Evolutionary conservation across 2,797 vertebrate genomes (phyloP), one percentile per base, ranked within the genome.

Genomic region (Odontamblyopus lacepedii): DNA sequence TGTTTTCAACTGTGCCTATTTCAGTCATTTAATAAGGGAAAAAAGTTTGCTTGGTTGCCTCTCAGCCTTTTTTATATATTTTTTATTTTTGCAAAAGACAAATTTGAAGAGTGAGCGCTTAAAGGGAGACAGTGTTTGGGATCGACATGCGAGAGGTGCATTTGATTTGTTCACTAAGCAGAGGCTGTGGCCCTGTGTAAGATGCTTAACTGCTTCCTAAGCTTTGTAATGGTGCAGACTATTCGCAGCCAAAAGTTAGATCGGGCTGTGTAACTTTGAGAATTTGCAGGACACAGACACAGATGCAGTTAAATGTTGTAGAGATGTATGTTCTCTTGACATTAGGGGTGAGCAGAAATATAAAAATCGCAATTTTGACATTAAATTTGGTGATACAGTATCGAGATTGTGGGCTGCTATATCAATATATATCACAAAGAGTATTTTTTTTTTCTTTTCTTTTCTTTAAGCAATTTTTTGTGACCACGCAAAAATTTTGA

Each of bases 151-250:
- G 23, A 61, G 41, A 62, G 57, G 32, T 72, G 53, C 55, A 59
- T 72, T 74, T 75, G 44, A 82, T 74, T 69, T 63, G 75, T 61
- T 78, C 29, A 38, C 57, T 78, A 72, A 80, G 76, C 69, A 56
- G 71, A 83, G 79, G 74, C 80, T 74, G 71, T 61, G 68, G 72
- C 81, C 76, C 82, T 27, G 29, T 81, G 85, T 87, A 78, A 75
- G 82, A 87, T 71, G 53, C 65, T 74, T 79, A 82, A 83, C 80
- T 81, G 44, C 80, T 89, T 83, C 78, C 79, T 82, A 85, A 89
- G 75, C 55, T 63, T 50, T 82, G 78, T 87, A 81, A 87, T 77
- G 83, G 79, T 60, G 73, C 66, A 76, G 69, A 51, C 70, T 78
- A 78, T 76, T 76, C 81, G 19, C 66, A 70, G 69, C 79, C 72